Percentiles rank a stretch among this genome's conserved stretches.
Evolutionary conservation across 2,888 invertebrate genomes (phyloP).

Genomic region (Agonum fuliginosum): DNA sequence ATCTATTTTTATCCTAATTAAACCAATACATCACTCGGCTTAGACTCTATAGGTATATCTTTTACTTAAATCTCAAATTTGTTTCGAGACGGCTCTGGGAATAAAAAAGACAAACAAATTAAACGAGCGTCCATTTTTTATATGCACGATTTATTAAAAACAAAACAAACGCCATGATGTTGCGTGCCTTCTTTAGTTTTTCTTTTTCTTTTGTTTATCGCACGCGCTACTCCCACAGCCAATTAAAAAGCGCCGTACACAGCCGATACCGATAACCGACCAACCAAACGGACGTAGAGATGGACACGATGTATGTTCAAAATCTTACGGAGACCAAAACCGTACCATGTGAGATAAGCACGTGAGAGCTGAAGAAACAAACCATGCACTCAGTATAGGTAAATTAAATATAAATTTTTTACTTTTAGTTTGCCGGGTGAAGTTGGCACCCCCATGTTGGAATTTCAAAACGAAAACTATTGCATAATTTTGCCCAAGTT

Average conservation of each 20-base stretch:
- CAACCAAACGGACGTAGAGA: conserved; percentile 51
- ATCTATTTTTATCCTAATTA: conserved; percentile 26
- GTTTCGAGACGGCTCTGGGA: conserved; percentile 15
- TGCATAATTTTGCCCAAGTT: too few relatives aligned
- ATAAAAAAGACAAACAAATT: conserved; percentile 37
- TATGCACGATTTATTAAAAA: conserved; percentile 33
- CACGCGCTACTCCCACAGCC: conserved; percentile 57
- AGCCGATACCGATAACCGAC: conserved; percentile 52
- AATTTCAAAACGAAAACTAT: too few relatives aligned
- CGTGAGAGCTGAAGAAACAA: too few relatives aligned
- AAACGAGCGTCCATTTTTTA: conserved; percentile 43
- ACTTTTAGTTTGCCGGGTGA: too few relatives aligned
- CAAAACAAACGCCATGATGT: conserved; percentile 50
- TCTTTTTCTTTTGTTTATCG: conserved; percentile 56
- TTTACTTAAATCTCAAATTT: conserved; percentile 45
- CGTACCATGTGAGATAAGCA: too few relatives aligned
- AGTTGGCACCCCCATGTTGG: too few relatives aligned
- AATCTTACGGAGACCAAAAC: too few relatives aligned
- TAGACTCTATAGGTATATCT: conserved; percentile 11
- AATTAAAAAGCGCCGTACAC: conserved; percentile 56
- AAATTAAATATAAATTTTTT: too few relatives aligned
- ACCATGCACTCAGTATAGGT: too few relatives aligned
- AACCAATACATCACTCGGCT: conserved; percentile 3
- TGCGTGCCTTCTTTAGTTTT: conserved; percentile 34
- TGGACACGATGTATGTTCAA: conserved; percentile 46